Evolutionary conservation across 2,113 vertebrate species (phyloP).

Genomic region (Pluvianellus socialis): DNA sequence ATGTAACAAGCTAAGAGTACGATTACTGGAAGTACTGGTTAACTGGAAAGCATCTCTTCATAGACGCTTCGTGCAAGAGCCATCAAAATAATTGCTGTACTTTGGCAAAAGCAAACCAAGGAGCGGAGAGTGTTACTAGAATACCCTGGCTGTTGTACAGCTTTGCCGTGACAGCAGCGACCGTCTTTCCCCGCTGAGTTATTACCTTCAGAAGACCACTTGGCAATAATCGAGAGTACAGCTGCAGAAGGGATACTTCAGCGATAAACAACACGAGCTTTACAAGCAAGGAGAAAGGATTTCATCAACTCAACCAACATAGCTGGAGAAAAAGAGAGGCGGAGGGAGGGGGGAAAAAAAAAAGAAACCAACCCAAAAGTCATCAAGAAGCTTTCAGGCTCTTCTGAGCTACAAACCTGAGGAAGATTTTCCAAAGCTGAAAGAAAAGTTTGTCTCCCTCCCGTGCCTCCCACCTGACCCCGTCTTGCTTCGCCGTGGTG

Average conservation of each 20-base stretch:
- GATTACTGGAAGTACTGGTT: background rate
- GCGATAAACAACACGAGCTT: background rate
- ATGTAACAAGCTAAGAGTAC: background rate
- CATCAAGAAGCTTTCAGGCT: background rate
- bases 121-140: background rate
- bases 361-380: background rate
- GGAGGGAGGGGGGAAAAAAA: background rate
- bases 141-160: background rate
- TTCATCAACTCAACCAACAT: background rate
- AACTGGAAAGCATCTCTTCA: background rate
- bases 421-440: conserved; percentile 20
- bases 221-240: background rate
- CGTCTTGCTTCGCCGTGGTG: conserved; percentile 23
- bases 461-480: conserved; percentile 18
- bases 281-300: background rate
- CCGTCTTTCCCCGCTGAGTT: background rate
- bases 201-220: background rate
- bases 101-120: background rate
- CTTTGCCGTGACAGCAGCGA: background rate
- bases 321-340: background rate
- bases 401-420: background rate
- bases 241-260: background rate
- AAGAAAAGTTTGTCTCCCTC: background rate
- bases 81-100: background rate
- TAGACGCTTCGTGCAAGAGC: background rate